Percentiles rank a stretch among this genome's conserved stretches.
Conservation (phyloP, 2,797 vertebrate species). For the Mastacembelus armatus region DNA sequence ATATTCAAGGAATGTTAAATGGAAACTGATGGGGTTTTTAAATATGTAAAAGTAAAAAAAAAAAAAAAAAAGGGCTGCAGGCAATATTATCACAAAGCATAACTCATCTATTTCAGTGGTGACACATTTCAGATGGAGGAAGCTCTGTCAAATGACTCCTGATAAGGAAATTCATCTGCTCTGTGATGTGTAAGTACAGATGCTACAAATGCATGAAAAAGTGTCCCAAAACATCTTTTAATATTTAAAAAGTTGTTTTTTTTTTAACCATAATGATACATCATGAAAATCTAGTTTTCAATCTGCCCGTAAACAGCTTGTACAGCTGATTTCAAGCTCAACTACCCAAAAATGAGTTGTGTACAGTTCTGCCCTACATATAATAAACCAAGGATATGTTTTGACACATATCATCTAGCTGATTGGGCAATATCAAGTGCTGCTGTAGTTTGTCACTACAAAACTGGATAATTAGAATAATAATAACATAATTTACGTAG, state of each 20-base stretch:
- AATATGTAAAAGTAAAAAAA: conserved; percentile 62
- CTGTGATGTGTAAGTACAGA: background rate
- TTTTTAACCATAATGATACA: too few relatives aligned
- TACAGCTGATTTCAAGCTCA: conserved; percentile 4
- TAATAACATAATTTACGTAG: background rate
- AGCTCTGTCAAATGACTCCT: conserved; percentile 26
- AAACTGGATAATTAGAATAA: background rate
- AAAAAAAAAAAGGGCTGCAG: conserved; percentile 44
- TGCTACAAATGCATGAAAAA: background rate
- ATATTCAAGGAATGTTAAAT: conserved; percentile 65
- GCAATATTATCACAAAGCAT: conserved; percentile 53
- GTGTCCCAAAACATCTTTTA: background rate
- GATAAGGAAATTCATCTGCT: conserved; percentile 8
- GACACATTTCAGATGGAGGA: conserved; percentile 27
- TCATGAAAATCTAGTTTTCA: conserved; percentile 8
- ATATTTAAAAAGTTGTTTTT: background rate
- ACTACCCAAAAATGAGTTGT: background rate
- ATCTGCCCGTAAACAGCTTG: background rate
- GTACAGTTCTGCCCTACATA: background rate
- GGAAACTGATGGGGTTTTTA: conserved; percentile 66
- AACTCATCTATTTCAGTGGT: conserved; percentile 43
- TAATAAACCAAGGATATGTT: background rate
- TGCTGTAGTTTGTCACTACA: background rate
- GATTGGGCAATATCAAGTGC: background rate
- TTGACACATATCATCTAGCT: background rate